Evolutionary conservation across 2,113 vertebrate genomes (phyloP), one percentile per base, ranked within the genome.

Genomic region (Ceyx cyanopectus): DNA sequence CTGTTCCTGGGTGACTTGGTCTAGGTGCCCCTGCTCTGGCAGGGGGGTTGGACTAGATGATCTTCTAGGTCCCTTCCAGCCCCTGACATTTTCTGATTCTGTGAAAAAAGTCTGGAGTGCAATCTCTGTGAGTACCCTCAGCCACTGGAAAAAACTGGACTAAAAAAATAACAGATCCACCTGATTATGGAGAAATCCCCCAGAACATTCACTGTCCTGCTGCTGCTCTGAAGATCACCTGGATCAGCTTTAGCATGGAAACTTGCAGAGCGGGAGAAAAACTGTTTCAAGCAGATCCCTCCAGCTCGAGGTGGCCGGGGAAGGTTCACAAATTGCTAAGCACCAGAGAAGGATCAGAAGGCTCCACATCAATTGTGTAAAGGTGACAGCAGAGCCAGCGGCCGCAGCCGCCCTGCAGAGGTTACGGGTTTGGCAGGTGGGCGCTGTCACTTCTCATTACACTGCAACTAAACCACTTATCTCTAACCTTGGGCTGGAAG

Each of bases 381-480:
- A 96, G 89, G 66, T 87, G 85, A 95, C 94, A 85, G 53, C 84
- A 80, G 65, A 93, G 78, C 80, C 79, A 89, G 66, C 78, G 65
- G 12, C 86, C 85, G 46, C 60, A 75, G 76, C 79, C 62, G 68
- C 63, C 92, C 83, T 90, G 73, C 50, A 94, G 91, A 91, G 54
- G 77, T 92, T 80, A 95, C 67, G 69, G 63, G 74, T 95, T 95
- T 92, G 53, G 90, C 69, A 91, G 92, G 86, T 81, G 61, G 85
- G 88, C 85, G 53, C 81, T 87, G 87, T 96, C 78, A 90, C 80
- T 96, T 86, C 67, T 75, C 65, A 88, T 89, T 85, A 80, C 30
- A 65, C 85, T 83, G 85, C 89, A 94, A 95, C 87, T 94, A 96
- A 85, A 84, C 78, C 81, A 94, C 57, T 80, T 90, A 96, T 95